Conservation (phyloP, 1,140 invertebrate species). For the Dreissena polymorpha region DNA sequence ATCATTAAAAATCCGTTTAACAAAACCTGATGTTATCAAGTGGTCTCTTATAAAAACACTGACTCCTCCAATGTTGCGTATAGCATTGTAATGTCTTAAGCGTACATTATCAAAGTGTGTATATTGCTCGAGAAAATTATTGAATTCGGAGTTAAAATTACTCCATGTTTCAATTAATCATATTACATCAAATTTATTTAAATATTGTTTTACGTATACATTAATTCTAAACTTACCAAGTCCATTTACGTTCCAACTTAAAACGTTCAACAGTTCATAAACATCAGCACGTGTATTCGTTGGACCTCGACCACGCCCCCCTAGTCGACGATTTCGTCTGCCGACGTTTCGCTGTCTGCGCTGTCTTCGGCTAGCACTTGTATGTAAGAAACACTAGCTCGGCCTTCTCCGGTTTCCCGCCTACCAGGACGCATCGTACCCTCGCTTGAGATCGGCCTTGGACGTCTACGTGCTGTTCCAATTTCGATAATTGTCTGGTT, state of each 20-base stretch:
- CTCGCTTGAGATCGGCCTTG: not conserved
- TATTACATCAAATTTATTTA: slow-evolving; percentile 17
- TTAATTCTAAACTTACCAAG: not conserved
- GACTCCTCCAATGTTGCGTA: not conserved
- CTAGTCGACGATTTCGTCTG: not conserved
- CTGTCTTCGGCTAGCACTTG: not conserved
- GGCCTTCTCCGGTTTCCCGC: not conserved
- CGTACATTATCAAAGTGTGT: slow-evolving; percentile 5
- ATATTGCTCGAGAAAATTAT: slow-evolving; percentile 5
- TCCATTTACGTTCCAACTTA: slow-evolving; percentile 7
- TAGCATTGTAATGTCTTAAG: not conserved
- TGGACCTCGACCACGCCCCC: slow-evolving; percentile 11
- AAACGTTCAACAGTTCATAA: slow-evolving; percentile 5
- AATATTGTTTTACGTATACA: slow-evolving; percentile 6
- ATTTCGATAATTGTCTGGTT: not conserved
- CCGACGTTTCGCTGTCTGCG: not conserved
- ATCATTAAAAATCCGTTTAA: slow-evolving; percentile 2
- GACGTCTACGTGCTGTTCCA: not conserved
- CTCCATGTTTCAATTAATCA: slow-evolving; percentile 13
- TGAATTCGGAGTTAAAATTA: slow-evolving; percentile 7
- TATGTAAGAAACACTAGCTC: not conserved
- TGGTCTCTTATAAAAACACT: slow-evolving; percentile 13
- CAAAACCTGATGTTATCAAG: slow-evolving; percentile 1
- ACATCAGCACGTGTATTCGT: not conserved
- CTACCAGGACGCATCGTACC: not conserved